A percentile compares a stretch with the other conserved stretches of the same genome.
Conservation (phyloP, 2,797 vertebrate genomes). For the Mormyrus proboscirostris region DNA sequence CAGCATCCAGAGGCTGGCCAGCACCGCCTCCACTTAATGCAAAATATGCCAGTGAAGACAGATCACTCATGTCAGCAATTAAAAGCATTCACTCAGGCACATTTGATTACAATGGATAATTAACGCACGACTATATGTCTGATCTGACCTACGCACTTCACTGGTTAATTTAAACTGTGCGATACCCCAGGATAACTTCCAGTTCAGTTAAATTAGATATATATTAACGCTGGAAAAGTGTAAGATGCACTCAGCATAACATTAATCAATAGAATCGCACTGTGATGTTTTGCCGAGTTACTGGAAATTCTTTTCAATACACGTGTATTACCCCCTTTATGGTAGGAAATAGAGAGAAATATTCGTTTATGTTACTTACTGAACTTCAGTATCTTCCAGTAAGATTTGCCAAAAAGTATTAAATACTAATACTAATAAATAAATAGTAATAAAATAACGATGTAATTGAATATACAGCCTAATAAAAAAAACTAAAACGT, state of each 20-base stretch:
- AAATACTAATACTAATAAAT: background rate
- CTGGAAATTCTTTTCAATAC: background rate
- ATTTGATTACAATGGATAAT: background rate
- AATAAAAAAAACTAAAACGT: background rate
- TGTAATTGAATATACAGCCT: background rate
- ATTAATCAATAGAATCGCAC: background rate
- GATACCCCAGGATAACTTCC: background rate
- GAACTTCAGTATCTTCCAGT: background rate
- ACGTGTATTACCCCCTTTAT: background rate
- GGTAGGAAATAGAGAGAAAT: background rate
- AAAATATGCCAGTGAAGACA: background rate
- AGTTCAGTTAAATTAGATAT: background rate
- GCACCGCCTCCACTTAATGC: background rate
- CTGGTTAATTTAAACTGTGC: background rate
- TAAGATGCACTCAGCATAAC: background rate
- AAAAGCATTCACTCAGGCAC: background rate
- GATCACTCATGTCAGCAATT: background rate
- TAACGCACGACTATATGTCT: background rate
- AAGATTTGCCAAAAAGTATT: background rate
- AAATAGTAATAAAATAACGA: background rate
- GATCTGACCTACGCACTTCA: background rate
- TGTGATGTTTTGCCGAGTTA: background rate
- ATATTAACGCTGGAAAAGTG: background rate
- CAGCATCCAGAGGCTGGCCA: background rate
- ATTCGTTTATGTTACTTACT: background rate